Evolutionary conservation across 2,888 invertebrate species (phyloP).

Genomic region (Drosophila macrothrix): DNA sequence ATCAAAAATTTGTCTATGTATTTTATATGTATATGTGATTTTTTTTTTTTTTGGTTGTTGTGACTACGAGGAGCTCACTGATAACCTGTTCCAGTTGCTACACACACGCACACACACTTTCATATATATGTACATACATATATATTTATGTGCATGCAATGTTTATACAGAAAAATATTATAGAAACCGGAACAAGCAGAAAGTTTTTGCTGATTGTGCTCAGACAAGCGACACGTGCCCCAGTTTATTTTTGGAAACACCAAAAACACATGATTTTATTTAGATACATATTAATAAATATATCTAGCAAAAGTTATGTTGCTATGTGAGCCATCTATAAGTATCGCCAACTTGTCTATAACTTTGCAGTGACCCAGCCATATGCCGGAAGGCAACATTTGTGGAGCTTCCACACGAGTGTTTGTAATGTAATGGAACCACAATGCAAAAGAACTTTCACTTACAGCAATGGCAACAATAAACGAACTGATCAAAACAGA

Average conservation of each 20-base stretch:
- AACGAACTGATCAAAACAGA: conserved; percentile 59
- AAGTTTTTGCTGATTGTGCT: conserved; percentile 23
- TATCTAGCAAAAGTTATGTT: conserved; percentile 1
- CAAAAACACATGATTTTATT: conserved; percentile 52
- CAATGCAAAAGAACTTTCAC: conserved; percentile 59
- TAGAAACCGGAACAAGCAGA: conserved; percentile 44
- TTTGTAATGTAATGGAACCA: conserved; percentile 15
- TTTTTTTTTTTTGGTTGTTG: conserved; percentile 40
- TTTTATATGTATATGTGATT: conserved; percentile 3
- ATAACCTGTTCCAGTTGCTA: conserved; percentile 62
- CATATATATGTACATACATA: conserved; percentile 3
- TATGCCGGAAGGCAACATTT: conserved; percentile 35
- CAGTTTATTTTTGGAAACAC: conserved; percentile 58
- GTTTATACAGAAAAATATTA: conserved; percentile 4
- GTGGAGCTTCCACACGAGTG: conserved; percentile 47
- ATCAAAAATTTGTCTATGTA: conserved; percentile 56
- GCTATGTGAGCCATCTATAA: conserved; percentile 18
- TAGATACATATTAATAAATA: conserved; percentile 8
- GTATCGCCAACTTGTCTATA: conserved; percentile 31
- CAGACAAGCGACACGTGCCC: conserved; percentile 59
- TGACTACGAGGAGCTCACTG: conserved; percentile 41
- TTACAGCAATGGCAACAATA: conserved; percentile 53
- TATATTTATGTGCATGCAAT: conserved; percentile 8
- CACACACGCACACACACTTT: conserved; percentile 2
- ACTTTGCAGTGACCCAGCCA: conserved; percentile 36